phyloP scores from a whole-genome alignment of 2,888 invertebrate species.

The Tetheella fluctuosa region DNA sequence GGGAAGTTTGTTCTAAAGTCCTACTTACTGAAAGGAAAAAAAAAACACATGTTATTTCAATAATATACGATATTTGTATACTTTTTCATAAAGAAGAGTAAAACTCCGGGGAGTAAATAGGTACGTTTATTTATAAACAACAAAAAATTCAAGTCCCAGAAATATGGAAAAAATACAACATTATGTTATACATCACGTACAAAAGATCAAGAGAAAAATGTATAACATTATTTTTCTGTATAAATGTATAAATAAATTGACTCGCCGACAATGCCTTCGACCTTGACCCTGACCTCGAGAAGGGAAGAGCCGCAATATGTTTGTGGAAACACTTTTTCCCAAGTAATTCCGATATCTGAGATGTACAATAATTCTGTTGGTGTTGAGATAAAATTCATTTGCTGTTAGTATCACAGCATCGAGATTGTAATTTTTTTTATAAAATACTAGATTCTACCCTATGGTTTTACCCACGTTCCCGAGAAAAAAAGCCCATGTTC shows the following conservation, averaged over 20 bases:
- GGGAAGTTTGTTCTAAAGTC: too few species aligned
- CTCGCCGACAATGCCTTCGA: slow-evolving; percentile 6
- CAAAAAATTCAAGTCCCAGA: too few species aligned
- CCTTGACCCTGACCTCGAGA: background rate
- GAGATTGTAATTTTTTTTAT: too few species aligned
- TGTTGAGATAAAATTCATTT: background rate
- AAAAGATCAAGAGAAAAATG: background rate
- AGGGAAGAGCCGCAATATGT: slow-evolving; percentile 4
- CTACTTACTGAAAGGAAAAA: too few species aligned
- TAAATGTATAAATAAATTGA: slow-evolving; percentile 1
- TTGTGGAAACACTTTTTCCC: slow-evolving; percentile 1
- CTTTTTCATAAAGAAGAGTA: too few species aligned
- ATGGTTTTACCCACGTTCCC: too few species aligned
- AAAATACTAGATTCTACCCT: too few species aligned
- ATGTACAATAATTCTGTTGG: background rate
- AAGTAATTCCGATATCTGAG: slow-evolving; percentile 2
- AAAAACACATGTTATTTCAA: too few species aligned
- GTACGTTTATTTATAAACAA: too few species aligned
- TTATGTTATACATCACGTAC: background rate
- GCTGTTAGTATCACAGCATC: background rate
- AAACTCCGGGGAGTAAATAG: background rate
- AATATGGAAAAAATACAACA: background rate
- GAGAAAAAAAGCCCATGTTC: too few species aligned
- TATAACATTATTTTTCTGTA: background rate
- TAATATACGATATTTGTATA: too few species aligned